Evolutionary conservation across 1,140 invertebrate genomes (phyloP), one percentile per base, ranked within the genome.

Genomic region (Tribolium madens): DNA sequence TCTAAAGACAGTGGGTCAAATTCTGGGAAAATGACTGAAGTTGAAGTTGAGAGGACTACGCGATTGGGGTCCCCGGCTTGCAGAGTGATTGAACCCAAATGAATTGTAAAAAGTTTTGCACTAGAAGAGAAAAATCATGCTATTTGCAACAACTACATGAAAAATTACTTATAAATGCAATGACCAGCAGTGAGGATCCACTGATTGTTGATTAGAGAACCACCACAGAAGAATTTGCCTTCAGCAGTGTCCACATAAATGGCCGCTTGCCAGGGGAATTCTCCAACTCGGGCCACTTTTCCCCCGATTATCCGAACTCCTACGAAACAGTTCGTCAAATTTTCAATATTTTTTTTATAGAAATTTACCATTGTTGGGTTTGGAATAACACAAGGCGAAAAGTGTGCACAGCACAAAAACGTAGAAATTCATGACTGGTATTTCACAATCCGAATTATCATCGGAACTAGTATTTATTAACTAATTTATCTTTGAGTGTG

Each of bases 291-390:
- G 0, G 89, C 89, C 48, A 88, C 86, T 31, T 85, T 76, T 0
- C 91, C 91, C 0, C 91, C 91, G 36, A 92, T 88, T 68, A 92
- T 90, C 4, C 91, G 15, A 52, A 6, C 7, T 47, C 36, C 47
- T 48, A n/a, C n/a, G n/a, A n/a, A 26, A 26, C 1, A 26, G 21
- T 26, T 26, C 2, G 21, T 3, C 21, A 26, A 26, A 26, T 2
- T 4, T 26, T 26, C n/a, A n/a, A n/a, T n/a, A n/a, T n/a, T n/a
- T n/a, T n/a, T n/a, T n/a, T n/a, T n/a, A n/a, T n/a, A n/a, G n/a
- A n/a, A n/a, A n/a, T n/a, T n/a, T 26, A 17, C 15, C 50, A 53
- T 53, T 53, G 9, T 26, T 53, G 50, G 15, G 50, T 10, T 18
- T 53, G 9, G 50, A n/a, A 10, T 18, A 26, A 26, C 7, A 53